Evolutionary conservation across 2,888 invertebrate species (phyloP).

Genomic region (Apoda limacodes): DNA sequence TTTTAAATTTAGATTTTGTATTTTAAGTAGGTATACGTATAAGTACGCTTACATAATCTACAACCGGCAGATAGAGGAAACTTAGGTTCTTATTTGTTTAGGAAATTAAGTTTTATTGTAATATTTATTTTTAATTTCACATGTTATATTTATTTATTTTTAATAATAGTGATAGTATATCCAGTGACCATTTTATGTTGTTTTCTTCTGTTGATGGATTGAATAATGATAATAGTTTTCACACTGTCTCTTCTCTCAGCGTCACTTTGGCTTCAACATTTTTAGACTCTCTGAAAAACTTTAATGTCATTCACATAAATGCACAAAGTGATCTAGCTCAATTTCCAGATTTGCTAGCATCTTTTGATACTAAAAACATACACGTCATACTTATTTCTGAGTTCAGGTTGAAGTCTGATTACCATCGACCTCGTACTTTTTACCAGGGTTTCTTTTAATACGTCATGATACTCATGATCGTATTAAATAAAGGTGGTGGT

Average conservation of each 20-base stretch:
- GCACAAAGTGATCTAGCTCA: conserved; percentile 8
- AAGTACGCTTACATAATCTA: too few species aligned
- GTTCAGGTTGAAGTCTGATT: conserved; percentile 10
- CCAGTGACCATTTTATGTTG: too few species aligned
- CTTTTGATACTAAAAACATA: conserved; percentile 1
- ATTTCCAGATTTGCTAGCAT: conserved; percentile 2
- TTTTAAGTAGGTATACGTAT: too few species aligned
- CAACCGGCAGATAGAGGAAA: too few species aligned
- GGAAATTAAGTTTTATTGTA: too few species aligned
- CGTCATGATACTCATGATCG: conserved; percentile 8
- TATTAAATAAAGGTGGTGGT: conserved; percentile 1
- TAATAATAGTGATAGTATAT: too few species aligned
- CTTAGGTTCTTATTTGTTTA: too few species aligned
- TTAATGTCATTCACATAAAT: conserved; percentile 5
- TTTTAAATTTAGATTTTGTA: too few species aligned
- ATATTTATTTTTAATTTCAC: too few species aligned
- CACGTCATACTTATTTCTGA: conserved; percentile 9
- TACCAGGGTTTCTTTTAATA: neutral
- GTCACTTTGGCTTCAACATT: neutral
- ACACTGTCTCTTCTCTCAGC: neutral
- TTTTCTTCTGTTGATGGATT: neutral
- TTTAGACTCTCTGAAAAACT: neutral
- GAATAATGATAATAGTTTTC: neutral
- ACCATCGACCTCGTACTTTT: neutral
- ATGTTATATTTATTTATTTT: too few species aligned